Percentiles rank a stretch among this genome's conserved stretches.
Conservation (phyloP, 2,113 vertebrate genomes). For the Xyliphius kryptos region DNA sequence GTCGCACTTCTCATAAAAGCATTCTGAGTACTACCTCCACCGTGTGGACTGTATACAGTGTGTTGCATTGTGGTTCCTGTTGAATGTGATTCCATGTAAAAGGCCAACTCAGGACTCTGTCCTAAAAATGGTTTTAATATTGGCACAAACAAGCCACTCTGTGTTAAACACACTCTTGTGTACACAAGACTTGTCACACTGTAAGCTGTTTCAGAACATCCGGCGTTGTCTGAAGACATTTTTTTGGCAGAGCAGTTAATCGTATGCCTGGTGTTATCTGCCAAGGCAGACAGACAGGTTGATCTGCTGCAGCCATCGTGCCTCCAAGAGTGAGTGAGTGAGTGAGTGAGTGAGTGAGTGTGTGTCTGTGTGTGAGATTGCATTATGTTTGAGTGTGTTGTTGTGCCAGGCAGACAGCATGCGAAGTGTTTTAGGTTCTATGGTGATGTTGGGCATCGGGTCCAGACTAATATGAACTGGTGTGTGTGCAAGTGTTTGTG, state of each 20-base stretch:
- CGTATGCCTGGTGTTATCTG: conserved; percentile 29
- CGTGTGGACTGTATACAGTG: too few relatives aligned
- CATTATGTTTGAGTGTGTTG: background rate
- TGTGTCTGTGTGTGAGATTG: conserved; percentile 4
- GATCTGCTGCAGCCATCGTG: conserved; percentile 17
- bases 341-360: conserved; percentile 19
- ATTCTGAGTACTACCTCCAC: too few relatives aligned
- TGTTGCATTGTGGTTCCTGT: too few relatives aligned
- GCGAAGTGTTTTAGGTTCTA: conserved; percentile 20
- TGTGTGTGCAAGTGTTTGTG: background rate
- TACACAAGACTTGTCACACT: conserved; percentile 17
- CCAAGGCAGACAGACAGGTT: conserved; percentile 33
- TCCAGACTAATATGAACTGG: conserved; percentile 11
- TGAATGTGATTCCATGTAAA: too few relatives aligned
- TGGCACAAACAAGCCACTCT: conserved; percentile 7
- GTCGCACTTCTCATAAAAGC: too few relatives aligned
- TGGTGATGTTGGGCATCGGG: conserved; percentile 18
- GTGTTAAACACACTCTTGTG: conserved; percentile 15
- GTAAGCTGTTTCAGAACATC: conserved; percentile 24
- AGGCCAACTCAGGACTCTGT: background rate
- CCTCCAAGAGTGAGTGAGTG: conserved; percentile 9
- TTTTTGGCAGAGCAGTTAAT: conserved; percentile 31
- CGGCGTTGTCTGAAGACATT: conserved; percentile 28
- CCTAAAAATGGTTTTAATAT: conserved; percentile 5
- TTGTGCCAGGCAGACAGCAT: conserved; percentile 1